A percentile compares a stretch with the other conserved stretches of the same genome.
Evolutionary conservation across 2,797 vertebrate genomes (phyloP).

Genomic region (Australoheros facetus): DNA sequence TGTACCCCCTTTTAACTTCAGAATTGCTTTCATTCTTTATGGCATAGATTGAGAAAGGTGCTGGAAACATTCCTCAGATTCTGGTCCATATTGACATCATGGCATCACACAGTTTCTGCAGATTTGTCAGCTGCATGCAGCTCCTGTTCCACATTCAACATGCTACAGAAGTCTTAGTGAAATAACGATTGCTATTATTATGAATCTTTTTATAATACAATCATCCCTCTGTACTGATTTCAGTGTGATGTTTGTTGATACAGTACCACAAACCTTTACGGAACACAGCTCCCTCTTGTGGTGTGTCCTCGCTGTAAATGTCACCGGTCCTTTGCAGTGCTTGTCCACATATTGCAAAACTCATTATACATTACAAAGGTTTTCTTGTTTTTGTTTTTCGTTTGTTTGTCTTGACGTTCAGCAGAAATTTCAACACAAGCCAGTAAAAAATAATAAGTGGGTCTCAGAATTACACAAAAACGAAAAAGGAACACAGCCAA

Average conservation of each 20-base stretch:
- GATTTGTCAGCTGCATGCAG: background rate
- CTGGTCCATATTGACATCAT: background rate
- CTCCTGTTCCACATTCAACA: background rate
- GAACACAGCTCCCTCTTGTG: conserved; percentile 43
- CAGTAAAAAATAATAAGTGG: background rate
- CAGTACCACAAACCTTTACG: background rate
- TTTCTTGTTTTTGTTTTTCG: too few species aligned
- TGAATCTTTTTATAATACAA: background rate
- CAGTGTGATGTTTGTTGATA: background rate
- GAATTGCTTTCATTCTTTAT: background rate
- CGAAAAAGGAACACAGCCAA: background rate
- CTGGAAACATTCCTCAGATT: background rate
- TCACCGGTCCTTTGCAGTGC: background rate
- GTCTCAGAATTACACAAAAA: background rate
- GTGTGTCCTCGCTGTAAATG: background rate
- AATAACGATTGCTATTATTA: too few species aligned
- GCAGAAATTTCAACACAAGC: background rate
- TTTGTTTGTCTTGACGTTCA: background rate
- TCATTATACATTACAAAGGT: too few species aligned
- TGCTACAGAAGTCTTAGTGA: background rate
- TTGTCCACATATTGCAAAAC: background rate
- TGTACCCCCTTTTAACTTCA: background rate
- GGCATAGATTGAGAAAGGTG: background rate
- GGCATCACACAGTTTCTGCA: background rate
- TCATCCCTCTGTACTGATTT: background rate